Base-by-base conservation (phyloP, 2,113 vertebrate species). In the Dendropsophus ebraccatus region DNA sequence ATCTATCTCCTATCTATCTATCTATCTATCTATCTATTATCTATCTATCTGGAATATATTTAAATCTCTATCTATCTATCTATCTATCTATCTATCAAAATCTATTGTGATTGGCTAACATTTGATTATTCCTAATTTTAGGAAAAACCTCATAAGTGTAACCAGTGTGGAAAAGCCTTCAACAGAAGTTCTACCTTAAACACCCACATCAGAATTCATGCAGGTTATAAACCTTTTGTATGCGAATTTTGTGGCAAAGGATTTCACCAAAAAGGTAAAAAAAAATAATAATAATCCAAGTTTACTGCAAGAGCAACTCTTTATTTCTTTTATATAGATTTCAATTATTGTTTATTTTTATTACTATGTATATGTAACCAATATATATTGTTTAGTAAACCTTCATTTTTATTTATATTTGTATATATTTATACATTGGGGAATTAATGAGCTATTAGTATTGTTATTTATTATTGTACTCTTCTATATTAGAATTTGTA, bases 211-310 rank as follows among this genome's bases (percentile, higher is more conserved):
- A 95, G 98, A 82, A 99, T 99, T 92, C 98, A 99, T 90, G 97
- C 98, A 0, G 98, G 98, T 13, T 99, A 99, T 94, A 99, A 99
- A 91, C 98, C 98, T 19, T 99, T 99, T 91, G 96, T 99, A 72
- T 99, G 98, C 85, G 97, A 99, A 91, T 99, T 99, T 91, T 99
- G 98, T 87, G 98, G 98, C 86, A 99, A 99, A 94, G 98, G 98
- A 30, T 99, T 99, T 92, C 98, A 99, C 89, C 98, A 99, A 94
- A 99, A 99, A 97, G 98, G 98, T 99, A 95, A 92, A 25, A 25
- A 56, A 41, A n/a, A n/a, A n/a, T n/a, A n/a, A n/a, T n/a, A n/a
- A n/a, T n/a, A n/a, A 60, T 52, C 19, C 30, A 10, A 11, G 1
- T 47, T 25, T 47, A 74, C 37, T 74, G 7, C 16, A 35, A 8